Conservation (phyloP, 1,140 invertebrate species). For the Pogonomyrmex barbatus region DNA sequence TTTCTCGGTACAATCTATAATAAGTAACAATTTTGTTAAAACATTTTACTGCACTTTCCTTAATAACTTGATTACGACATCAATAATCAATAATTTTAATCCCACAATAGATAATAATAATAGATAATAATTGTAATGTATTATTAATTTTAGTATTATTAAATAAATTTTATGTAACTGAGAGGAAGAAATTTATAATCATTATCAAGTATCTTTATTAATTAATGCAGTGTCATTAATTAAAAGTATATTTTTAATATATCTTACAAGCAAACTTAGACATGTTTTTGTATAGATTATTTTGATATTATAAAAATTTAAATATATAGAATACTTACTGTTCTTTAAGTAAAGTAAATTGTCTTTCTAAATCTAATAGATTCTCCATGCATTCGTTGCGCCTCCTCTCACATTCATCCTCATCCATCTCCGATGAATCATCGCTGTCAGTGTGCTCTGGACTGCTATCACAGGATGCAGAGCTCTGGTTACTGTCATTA, state of each 20-base stretch:
- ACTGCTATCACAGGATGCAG: conserved; percentile 89
- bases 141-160: not conserved
- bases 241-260: not conserved
- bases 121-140: not conserved
- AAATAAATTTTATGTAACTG: conserved; percentile 1
- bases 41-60: not conserved
- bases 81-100: not conserved
- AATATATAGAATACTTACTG: conserved; percentile 87
- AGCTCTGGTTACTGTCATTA: conserved; percentile 84
- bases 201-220: not conserved
- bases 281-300: not conserved
- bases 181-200: not conserved
- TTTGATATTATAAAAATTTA: not conserved
- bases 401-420: conserved; percentile 95
- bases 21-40: conserved; percentile 53
- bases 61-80: not conserved
- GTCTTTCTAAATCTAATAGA: conserved; percentile 94
- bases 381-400: conserved; percentile 94
- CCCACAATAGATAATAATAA: not conserved
- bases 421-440: conserved; percentile 96
- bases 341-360: conserved; percentile 95
- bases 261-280: not conserved
- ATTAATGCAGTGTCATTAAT: no score
- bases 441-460: conserved; percentile 92
- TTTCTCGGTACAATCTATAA: conserved; percentile 92